These are phyloP conservation scores for Helobdella robusta DNA, from an alignment of 2,888 invertebrate genomes.

Conservation along the genomic window DNA sequence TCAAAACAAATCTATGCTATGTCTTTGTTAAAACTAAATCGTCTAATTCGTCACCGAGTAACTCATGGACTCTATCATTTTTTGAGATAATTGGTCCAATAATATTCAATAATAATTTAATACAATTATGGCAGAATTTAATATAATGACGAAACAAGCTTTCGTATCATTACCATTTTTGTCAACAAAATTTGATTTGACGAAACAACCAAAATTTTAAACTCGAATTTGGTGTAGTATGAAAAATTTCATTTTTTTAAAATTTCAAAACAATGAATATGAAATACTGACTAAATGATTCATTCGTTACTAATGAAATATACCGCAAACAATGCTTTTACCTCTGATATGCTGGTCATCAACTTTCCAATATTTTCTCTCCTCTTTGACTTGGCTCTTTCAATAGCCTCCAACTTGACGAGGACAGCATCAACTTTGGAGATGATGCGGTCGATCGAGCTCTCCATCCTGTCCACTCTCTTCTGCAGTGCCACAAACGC, in stretches of 20 bases:
- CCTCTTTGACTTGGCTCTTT: conserved; percentile 51
- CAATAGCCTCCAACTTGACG: conserved; percentile 52
- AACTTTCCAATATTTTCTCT: conserved; percentile 52
- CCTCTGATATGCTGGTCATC: conserved; percentile 50
- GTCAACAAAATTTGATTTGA: no score
- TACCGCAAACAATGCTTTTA: conserved; percentile 29
- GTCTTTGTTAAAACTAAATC: no score
- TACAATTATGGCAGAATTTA: no score
- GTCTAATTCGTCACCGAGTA: no score
- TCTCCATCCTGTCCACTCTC: conserved; percentile 54
- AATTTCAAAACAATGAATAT: neutral
- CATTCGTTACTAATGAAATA: neutral
- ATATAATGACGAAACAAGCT: no score
- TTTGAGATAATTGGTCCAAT: no score
- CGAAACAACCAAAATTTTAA: no score
- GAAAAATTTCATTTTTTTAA: neutral
- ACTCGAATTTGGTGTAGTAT: no score
- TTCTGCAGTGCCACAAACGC: conserved; percentile 51
- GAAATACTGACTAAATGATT: neutral
- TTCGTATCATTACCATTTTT: no score
- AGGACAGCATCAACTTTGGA: conserved; percentile 54
- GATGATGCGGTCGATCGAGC: conserved; percentile 51
- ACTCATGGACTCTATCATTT: no score
- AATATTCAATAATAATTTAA: no score
- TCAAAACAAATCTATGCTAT: no score